Evolutionary conservation across 2,888 invertebrate species (phyloP).

Genomic region (Coelogynopora nodosa): DNA sequence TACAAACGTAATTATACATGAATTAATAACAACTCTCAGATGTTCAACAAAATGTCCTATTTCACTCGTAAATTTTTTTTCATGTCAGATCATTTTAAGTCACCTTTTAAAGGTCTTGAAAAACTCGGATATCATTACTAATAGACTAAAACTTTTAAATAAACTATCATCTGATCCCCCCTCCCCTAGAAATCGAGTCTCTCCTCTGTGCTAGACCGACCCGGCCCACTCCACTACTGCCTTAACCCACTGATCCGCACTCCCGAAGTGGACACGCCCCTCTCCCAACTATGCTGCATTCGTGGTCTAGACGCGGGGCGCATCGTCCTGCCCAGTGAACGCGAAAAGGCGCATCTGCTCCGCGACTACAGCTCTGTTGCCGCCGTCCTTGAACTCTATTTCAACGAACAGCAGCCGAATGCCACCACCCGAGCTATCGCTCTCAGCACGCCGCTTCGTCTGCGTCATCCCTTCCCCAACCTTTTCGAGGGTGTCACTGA

Average conservation of each 20-base stretch:
- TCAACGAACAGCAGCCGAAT: background rate
- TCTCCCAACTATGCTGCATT: background rate
- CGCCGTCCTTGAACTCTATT: background rate
- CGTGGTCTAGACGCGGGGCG: background rate
- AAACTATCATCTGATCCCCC: too few species aligned
- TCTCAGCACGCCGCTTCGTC: background rate
- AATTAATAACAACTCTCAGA: too few species aligned
- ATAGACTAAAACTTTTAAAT: too few species aligned
- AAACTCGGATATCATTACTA: too few species aligned
- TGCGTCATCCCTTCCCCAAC: background rate
- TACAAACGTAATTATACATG: too few species aligned
- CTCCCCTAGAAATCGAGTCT: background rate
- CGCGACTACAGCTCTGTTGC: background rate
- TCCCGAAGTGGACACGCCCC: background rate
- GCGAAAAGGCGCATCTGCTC: background rate
- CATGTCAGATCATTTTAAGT: too few species aligned
- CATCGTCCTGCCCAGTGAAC: background rate
- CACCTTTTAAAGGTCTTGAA: too few species aligned
- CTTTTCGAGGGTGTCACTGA: background rate
- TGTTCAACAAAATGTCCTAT: too few species aligned
- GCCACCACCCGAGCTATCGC: background rate
- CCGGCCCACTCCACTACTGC: background rate
- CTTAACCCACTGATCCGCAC: background rate
- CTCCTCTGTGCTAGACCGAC: background rate
- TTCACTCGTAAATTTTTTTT: too few species aligned